Conservation (phyloP, 2,113 vertebrate genomes). For the Thomomys bottae region DNA sequence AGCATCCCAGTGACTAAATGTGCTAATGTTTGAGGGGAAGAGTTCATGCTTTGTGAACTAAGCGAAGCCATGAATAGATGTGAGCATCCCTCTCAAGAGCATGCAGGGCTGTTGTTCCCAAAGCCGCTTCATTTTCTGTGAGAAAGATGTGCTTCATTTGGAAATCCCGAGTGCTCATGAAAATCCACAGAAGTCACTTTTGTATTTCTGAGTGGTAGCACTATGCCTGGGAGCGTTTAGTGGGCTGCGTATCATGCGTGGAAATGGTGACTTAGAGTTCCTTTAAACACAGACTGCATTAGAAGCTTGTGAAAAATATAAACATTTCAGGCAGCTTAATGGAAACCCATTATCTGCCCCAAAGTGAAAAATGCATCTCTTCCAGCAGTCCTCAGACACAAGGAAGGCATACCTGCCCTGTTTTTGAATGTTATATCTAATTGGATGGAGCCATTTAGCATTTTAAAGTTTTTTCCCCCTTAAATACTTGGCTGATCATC, state of each 20-base stretch:
- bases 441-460: neutral
- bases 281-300: neutral
- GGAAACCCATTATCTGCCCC: neutral
- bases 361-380: neutral
- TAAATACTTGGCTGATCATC: neutral
- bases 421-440: neutral
- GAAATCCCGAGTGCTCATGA: slow-evolving; percentile 50
- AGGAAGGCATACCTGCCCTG: neutral
- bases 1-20: neutral
- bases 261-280: slow-evolving; percentile 22
- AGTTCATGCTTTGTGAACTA: slow-evolving; percentile 26
- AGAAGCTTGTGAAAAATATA: slow-evolving; percentile 26
- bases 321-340: neutral
- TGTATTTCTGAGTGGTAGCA: neutral
- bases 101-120: slow-evolving; percentile 15
- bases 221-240: neutral
- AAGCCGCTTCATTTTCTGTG: slow-evolving; percentile 37
- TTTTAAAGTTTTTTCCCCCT: neutral
- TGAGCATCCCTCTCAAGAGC: slow-evolving; percentile 30
- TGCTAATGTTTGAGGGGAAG: slow-evolving; percentile 19
- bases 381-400: neutral
- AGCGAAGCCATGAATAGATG: slow-evolving; percentile 43
- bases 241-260: neutral
- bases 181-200: slow-evolving; percentile 60
- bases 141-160: slow-evolving; percentile 48